Base-by-base conservation (phyloP, 2,113 vertebrate species). In the Heptranchias perlo region DNA sequence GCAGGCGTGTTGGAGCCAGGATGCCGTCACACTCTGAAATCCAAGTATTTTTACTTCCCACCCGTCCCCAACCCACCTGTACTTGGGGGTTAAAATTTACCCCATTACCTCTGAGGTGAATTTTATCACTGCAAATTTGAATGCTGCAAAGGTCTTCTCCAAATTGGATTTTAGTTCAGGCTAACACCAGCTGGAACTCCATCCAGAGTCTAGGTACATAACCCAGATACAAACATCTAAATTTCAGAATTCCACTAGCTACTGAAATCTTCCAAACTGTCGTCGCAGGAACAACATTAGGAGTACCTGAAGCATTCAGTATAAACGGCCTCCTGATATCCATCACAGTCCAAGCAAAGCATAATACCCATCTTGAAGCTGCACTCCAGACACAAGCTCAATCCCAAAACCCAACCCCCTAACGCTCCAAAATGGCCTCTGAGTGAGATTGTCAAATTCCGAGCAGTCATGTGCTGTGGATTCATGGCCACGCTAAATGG, bases 231-330 rank as follows among this genome's bases (percentile, higher is more conserved):
- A 97, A 96, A 47, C 0, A 49, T 0, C 86, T 96, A 1, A 96
- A n/a, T 25, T 97, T 97, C 64, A 93, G 96, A 0, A 96, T 96
- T n/a, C 96, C 89, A 0, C 96, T 96, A 13, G 96, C 97, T 93
- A 96, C 96, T 4, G 96, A 97, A 23, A 91, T 96, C 0, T 97
- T 96, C 54, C 96, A 96, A 62, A 96, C 96, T 21, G 67, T 94
- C 0, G 96, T 96, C 21, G 31, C 28, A 8, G 95, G 96, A 73
- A 58, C 84, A 3, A 73, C 96, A 0, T 96, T 96, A 39, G 96
- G 96, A 3, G 76, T 96, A 5, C 0, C 0, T 4, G 87, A 96
- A 1, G 95, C 96, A 6, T 96, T 96, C 3, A 96, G 96, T 8
- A 47, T 96, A 39, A 96, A 96, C 54, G 73, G 96, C 65, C 96